Conservation (phyloP, 2,888 invertebrate genomes). For the Pecten maximus region DNA sequence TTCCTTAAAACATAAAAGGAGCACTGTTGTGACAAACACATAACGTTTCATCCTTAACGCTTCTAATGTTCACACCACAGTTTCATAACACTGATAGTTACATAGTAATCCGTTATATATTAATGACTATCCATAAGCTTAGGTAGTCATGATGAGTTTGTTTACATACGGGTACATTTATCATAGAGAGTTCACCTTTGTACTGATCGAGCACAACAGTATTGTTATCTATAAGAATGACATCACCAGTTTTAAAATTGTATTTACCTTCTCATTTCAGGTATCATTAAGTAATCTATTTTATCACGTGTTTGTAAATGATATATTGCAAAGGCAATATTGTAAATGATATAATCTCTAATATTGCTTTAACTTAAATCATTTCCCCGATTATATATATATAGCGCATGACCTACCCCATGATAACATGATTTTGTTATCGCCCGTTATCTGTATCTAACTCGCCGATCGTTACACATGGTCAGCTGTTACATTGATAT, state of each 20-base stretch:
- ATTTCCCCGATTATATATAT: not conserved
- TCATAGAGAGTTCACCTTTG: not conserved
- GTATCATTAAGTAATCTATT: not conserved
- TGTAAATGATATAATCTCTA: not conserved
- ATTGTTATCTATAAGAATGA: not conserved
- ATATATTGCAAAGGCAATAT: not conserved
- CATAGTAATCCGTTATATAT: not conserved
- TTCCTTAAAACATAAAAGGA: not conserved
- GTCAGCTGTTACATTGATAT: no score
- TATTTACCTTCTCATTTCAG: not conserved
- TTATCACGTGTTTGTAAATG: not conserved
- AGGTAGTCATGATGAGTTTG: not conserved
- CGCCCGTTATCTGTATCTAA: not conserved
- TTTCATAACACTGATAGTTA: not conserved
- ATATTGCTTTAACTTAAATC: not conserved
- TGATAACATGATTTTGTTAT: not conserved
- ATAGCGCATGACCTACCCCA: not conserved
- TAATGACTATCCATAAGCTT: not conserved
- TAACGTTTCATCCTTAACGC: not conserved
- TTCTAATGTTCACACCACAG: not conserved
- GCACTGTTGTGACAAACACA: not conserved
- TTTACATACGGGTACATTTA: not conserved
- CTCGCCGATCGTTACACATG: no score
- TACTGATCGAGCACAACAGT: not conserved
- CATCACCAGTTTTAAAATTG: not conserved